Evolutionary conservation across 2,113 vertebrate genomes (phyloP), one percentile per base, ranked within the genome.

Genomic region (Nothoprocta pentlandii): DNA sequence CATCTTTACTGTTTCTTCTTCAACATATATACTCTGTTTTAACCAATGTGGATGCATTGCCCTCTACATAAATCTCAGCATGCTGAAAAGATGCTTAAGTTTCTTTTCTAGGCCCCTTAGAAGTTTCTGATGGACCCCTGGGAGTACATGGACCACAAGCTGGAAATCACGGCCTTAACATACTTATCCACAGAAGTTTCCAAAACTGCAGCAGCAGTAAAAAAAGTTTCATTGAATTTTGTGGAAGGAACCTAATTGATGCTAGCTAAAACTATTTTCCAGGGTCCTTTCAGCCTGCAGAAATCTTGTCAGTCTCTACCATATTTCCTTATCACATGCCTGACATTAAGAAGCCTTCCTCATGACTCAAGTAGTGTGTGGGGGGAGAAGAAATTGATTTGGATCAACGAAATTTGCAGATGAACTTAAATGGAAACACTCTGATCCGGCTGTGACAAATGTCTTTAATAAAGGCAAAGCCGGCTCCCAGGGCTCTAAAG

Each of bases 401-500:
- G 77, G 51, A 76, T 83, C 73, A 61, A 46, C 85, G 36, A 49
- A 70, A 75, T 85, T 44, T 79, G 64, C 88, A 70, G 85, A 76
- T 46, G 28, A 66, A 70, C 69, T 70, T 85, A 89, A 89, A 66
- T 21, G 46, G 44, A 95, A 93, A 89, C 85, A 85, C 10, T 12
- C 77, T 44, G 44, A 63, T 67, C 67, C 6, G 0, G 44, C 64
- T 70, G 62, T 67, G 91, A 88, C 89, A 85, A 95, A 91, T 86
- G 87, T 73, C 92, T 94, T 80, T 77, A 94, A 83, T 80, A 74
- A 95, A 62, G 34, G 71, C 83, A 85, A 12, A 2, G 5, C 80
- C 56, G 63, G 73, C 68, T 90, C 56, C 46, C 68, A 34, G 4
- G 58, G 53, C 77, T 91, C 87, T 76, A 91, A 92, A 96, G 67